Conservation (phyloP, 2,888 invertebrate genomes). For the Tenthredo amoena region DNA sequence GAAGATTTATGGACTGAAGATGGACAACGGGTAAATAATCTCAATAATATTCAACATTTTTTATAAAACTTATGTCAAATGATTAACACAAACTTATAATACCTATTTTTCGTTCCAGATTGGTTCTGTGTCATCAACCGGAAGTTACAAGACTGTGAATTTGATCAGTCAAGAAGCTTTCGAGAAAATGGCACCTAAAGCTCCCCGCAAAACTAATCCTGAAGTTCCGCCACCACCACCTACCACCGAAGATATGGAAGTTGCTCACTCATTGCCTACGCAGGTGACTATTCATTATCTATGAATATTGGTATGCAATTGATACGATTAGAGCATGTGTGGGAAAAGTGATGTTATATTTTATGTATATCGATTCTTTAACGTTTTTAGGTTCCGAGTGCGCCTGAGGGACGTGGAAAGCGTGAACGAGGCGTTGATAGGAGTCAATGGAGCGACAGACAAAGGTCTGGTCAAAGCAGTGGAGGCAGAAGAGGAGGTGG, state of each 20-base stretch:
- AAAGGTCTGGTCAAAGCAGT: constrained; percentile 58
- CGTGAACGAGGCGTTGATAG: constrained; percentile 68
- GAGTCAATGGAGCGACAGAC: constrained; percentile 66
- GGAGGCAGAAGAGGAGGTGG: constrained; percentile 77
- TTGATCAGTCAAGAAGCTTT: constrained; percentile 94
- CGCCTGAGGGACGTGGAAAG: constrained; percentile 64
- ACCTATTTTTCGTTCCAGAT: constrained; percentile 30
- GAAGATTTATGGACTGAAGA: constrained; percentile 92
- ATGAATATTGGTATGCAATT: neutral
- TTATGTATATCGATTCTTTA: neutral
- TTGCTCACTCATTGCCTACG: constrained; percentile 65
- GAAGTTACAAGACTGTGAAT: constrained; percentile 91
- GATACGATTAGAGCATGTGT: neutral
- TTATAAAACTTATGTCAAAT: neutral
- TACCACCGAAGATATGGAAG: constrained; percentile 75
- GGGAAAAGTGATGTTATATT: neutral
- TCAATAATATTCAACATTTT: neutral
- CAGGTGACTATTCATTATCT: constrained; percentile 59
- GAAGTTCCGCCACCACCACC: constrained; percentile 92
- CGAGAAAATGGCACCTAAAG: constrained; percentile 86
- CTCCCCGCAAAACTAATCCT: constrained; percentile 85
- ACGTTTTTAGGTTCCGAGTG: constrained; percentile 31
- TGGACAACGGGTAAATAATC: constrained; percentile 78
- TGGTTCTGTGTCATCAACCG: constrained; percentile 77
- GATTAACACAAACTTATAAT: neutral